Conservation (phyloP, 2,797 vertebrate genomes). For the Aeoliscus strigatus region DNA sequence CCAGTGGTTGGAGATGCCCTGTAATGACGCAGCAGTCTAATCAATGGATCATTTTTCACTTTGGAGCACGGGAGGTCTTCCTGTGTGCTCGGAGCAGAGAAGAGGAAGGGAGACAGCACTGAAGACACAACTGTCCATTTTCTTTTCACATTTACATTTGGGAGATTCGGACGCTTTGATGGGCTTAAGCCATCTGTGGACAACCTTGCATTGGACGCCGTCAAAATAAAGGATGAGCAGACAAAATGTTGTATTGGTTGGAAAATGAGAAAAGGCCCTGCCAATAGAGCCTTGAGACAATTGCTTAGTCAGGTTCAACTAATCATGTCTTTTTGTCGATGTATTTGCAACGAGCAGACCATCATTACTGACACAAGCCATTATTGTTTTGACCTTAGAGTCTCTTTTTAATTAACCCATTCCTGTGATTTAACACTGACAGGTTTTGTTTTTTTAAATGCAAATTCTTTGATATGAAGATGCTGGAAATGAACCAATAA, state of each 20-base stretch:
- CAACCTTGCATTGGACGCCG: too few relatives aligned
- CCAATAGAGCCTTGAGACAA: slow-evolving; percentile 77
- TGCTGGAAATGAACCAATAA: too few relatives aligned
- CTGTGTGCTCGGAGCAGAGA: slow-evolving; percentile 3
- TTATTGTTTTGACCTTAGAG: slow-evolving; percentile 81
- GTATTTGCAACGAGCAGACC: slow-evolving; percentile 79
- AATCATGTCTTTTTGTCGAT: slow-evolving; percentile 84
- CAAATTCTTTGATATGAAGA: too few relatives aligned
- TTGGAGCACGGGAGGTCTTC: slow-evolving; percentile 27
- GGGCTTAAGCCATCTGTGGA: too few relatives aligned
- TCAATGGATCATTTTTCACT: slow-evolving; percentile 74
- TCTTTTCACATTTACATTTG: slow-evolving; percentile 2
- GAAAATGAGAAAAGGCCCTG: slow-evolving; percentile 59
- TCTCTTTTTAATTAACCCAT: slow-evolving; percentile 75
- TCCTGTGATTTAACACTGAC: slow-evolving; percentile 73
- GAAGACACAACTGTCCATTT: slow-evolving; percentile 2
- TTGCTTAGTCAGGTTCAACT: slow-evolving; percentile 85
- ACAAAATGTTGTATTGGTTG: slow-evolving; percentile 25
- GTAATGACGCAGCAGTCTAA: slow-evolving; percentile 72
- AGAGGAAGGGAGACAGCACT: slow-evolving; percentile 6
- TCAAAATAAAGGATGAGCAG: slow-evolving; percentile 41
- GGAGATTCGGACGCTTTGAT: slow-evolving; percentile 21
- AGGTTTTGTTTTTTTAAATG: too few relatives aligned
- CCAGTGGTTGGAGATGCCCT: slow-evolving; percentile 64
- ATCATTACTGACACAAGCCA: slow-evolving; percentile 78